Percentiles rank a stretch among this genome's conserved stretches.
Evolutionary conservation across 2,797 vertebrate genomes (phyloP).

Genomic region (Anas bahamensis): DNA sequence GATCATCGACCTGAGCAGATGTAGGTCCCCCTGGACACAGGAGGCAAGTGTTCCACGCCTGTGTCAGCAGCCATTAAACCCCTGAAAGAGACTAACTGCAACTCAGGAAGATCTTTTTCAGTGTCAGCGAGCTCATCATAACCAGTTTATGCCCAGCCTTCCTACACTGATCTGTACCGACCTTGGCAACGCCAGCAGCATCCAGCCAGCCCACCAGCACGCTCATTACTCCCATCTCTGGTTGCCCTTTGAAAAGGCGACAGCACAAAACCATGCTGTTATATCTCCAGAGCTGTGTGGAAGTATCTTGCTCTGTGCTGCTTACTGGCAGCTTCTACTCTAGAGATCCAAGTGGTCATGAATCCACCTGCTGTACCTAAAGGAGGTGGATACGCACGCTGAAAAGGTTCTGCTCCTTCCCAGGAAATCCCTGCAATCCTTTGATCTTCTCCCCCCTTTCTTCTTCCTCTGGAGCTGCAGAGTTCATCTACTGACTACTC

Average conservation of each 20-base stretch:
- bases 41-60: background rate
- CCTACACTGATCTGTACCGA: background rate
- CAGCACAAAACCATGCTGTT: background rate
- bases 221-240: background rate
- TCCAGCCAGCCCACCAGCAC: background rate
- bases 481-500: background rate
- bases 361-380: background rate
- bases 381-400: background rate
- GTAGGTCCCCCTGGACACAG: background rate
- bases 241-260: background rate
- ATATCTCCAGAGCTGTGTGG: background rate
- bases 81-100: background rate
- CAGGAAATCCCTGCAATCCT: background rate
- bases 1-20: background rate
- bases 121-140: background rate
- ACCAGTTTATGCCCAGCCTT: background rate
- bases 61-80: background rate
- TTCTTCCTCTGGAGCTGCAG: background rate
- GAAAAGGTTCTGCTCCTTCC: background rate
- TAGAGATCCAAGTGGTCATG: background rate
- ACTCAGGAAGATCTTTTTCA: background rate
- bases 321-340: background rate
- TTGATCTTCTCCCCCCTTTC: background rate
- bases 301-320: background rate
- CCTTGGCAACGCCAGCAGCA: accelerated